Base-by-base conservation (phyloP, 2,888 invertebrate genomes). In the Lasioglossum villosulum region DNA sequence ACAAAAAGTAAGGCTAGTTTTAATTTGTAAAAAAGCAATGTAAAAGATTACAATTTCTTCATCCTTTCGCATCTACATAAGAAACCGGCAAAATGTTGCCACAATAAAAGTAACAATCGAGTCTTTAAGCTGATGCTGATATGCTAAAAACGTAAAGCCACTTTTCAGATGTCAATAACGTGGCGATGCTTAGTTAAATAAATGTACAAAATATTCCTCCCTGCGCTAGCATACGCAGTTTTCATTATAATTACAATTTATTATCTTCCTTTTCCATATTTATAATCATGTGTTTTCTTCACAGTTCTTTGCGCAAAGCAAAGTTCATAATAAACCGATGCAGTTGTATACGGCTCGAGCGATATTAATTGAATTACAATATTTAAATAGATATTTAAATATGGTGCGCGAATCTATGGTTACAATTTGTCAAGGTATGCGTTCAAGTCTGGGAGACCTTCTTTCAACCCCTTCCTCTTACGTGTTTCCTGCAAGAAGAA, bases 351-450 rank as follows among this genome's bases (percentile, higher is more conserved):
- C 87, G 90, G 89, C 85, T 90, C 89, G 90, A 91, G 88, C 89
- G 88, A 91, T 91, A 92, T 91, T 93, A 91, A 93, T 93, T 94
- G 92, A 94, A 94, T 94, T 95, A 94, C 92, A 94, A 93, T 93
- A 93, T 94, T 95, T 94, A 94, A 94, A 95, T 95, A 95, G 92
- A 88, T 94, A 93, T 93, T 94, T 94, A 93, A 95, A 94, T 94
- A 94, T 91, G 91, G 91, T 91, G 92, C 87, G 90, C 88, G 86
- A 89, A 90, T 90, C 89, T 91, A 90, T 91, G 94, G 95, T 99
- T 99, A 99, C 97, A 99, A 96, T 96, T 99, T 99, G 97, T 99
- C 99, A 96, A 99, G 96, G 96, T 99, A 99, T 96, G 98, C 98
- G 95, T 97, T 96, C 95, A 99, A 96, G 95, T 98, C 98, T 94